These are phyloP conservation scores for Pygathrix nemaeus DNA, from an alignment of 2,113 vertebrate genomes.

Conservation along the genomic window DNA sequence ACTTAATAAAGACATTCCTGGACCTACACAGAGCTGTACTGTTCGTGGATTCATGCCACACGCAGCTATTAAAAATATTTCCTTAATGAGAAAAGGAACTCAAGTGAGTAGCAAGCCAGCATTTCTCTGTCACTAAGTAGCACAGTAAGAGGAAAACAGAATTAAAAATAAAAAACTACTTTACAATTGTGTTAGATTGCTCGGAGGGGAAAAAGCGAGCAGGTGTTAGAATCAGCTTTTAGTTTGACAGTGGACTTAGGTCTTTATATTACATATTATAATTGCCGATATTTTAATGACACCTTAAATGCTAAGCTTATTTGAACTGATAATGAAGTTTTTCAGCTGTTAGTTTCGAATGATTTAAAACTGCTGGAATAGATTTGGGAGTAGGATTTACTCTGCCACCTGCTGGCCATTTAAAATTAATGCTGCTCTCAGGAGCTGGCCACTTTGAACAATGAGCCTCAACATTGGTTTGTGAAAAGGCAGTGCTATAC, in stretches of 20 bases:
- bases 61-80: not conserved
- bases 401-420: constrained; percentile 73
- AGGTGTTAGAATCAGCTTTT: not conserved
- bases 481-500: not conserved
- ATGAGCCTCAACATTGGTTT: not conserved
- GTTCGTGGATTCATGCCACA: not conserved
- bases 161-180: not conserved
- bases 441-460: not conserved
- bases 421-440: not conserved
- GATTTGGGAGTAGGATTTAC: constrained; percentile 34
- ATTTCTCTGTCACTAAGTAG: not conserved
- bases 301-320: not conserved
- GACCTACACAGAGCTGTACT: not conserved
- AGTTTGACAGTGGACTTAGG: not conserved
- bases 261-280: not conserved
- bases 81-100: not conserved
- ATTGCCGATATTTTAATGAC: constrained; percentile 22
- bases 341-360: not conserved
- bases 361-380: not conserved
- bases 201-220: not conserved
- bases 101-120: not conserved
- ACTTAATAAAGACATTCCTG: not conserved
- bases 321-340: not conserved
- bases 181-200: not conserved
- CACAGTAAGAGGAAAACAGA: not conserved